Conservation (phyloP, 2,888 invertebrate genomes). For the Cheilosia urbana region DNA sequence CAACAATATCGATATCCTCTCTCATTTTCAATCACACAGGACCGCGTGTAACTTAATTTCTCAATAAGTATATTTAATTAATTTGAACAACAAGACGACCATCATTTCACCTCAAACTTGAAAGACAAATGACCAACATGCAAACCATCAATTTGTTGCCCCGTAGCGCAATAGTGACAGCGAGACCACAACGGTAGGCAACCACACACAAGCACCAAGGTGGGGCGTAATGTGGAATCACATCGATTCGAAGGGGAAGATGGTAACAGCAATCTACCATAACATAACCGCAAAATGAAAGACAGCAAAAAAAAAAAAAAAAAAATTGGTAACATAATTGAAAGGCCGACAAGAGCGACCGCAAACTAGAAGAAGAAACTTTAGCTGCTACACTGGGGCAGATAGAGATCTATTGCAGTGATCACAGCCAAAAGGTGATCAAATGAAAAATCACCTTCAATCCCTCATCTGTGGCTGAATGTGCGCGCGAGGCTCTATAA, state of each 20-base stretch:
- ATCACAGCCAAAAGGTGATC: conserved; percentile 71
- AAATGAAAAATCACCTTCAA: conserved; percentile 74
- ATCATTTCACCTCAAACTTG: conserved; percentile 67
- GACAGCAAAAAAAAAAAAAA: conserved; percentile 4
- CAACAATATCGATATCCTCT: neutral
- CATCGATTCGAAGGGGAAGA: conserved; percentile 42
- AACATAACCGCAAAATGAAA: conserved; percentile 39
- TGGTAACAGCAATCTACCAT: conserved; percentile 29
- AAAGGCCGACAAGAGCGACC: conserved; percentile 57
- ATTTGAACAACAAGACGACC: conserved; percentile 61
- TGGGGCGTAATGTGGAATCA: conserved; percentile 18
- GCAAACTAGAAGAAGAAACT: conserved; percentile 23
- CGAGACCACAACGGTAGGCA: conserved; percentile 46
- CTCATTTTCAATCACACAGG: conserved; percentile 1
- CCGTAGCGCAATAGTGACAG: conserved; percentile 60
- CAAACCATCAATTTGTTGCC: conserved; percentile 82
- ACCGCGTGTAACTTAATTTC: conserved; percentile 63
- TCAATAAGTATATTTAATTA: conserved; percentile 71
- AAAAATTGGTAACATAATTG: conserved; percentile 70
- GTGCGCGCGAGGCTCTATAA: conserved; percentile 25
- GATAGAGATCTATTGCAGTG: conserved; percentile 57
- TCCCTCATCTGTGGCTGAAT: conserved; percentile 63
- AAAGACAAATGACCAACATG: conserved; percentile 82
- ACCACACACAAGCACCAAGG: conserved; percentile 11
- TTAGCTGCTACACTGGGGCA: conserved; percentile 33